Evolutionary conservation across 2,113 vertebrate species (phyloP).

Genomic region (Platysternon megacephalum): DNA sequence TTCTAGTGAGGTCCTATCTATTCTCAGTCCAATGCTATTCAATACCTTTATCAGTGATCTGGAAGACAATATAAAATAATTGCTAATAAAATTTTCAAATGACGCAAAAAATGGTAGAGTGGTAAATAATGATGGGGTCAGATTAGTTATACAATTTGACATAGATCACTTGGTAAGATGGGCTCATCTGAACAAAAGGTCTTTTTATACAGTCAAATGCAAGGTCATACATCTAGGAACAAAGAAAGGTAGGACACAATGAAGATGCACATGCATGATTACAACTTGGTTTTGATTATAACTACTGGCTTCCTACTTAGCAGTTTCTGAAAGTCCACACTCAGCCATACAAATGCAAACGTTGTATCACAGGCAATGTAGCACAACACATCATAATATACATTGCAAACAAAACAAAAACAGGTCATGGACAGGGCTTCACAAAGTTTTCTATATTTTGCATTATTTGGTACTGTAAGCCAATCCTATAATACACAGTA

Average conservation of each 20-base stretch:
- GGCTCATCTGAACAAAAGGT: neutral
- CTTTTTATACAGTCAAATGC: neutral
- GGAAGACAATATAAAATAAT: neutral
- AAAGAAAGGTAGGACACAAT: neutral
- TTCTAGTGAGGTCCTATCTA: neutral
- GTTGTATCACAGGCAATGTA: fast-evolving
- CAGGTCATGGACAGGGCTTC: neutral
- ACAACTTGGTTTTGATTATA: neutral
- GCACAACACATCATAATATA: neutral
- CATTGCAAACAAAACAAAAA: neutral
- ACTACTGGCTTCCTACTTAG: neutral
- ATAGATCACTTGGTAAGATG: neutral
- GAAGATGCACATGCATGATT: neutral
- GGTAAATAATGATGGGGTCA: neutral
- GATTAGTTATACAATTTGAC: neutral
- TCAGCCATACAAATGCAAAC: neutral
- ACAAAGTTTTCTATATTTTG: neutral
- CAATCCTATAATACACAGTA: neutral
- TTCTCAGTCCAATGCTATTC: neutral
- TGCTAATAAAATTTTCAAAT: neutral
- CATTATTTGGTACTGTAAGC: neutral
- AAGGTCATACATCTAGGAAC: neutral
- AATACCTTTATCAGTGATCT: neutral
- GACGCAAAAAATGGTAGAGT: neutral
- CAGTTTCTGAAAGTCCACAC: neutral